Evolutionary conservation across 2,113 vertebrate genomes (phyloP).

Genomic region (Eretmodus cyanostictus): DNA sequence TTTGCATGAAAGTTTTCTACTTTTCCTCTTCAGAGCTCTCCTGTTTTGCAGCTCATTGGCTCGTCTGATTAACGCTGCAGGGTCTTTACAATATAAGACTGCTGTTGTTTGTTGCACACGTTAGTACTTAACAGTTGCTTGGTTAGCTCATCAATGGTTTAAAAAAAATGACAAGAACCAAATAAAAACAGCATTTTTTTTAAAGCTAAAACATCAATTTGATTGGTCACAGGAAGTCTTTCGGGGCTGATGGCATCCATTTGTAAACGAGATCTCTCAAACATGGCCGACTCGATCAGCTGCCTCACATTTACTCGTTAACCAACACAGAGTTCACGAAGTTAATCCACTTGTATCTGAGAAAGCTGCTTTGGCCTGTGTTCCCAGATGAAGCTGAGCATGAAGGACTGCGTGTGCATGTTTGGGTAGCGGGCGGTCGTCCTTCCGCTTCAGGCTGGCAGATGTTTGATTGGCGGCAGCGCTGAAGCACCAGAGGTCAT

Average conservation of each 20-base stretch:
- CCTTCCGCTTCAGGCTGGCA: background rate
- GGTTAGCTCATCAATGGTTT: background rate
- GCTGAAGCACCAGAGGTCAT: slow-evolving; percentile 31
- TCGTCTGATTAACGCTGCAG: background rate
- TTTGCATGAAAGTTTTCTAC: background rate
- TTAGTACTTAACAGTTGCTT: rapidly evolving
- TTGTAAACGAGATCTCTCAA: background rate
- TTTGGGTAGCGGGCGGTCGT: background rate
- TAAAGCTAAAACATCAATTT: background rate
- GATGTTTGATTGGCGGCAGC: slow-evolving; percentile 38
- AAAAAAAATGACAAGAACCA: rapidly evolving
- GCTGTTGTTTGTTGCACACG: background rate
- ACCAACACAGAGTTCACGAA: background rate
- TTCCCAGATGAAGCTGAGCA: background rate
- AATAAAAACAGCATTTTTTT: background rate
- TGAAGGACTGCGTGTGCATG: background rate
- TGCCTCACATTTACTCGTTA: background rate
- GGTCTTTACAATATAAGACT: background rate
- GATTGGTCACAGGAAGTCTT: background rate
- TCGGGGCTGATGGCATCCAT: rapidly evolving
- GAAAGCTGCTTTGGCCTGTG: background rate
- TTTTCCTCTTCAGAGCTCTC: background rate
- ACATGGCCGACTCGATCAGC: background rate
- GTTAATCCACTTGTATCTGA: background rate
- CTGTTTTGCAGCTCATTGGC: background rate